These are phyloP conservation scores for Chaetops frenatus DNA, from an alignment of 2,113 vertebrate species.

Conservation along the genomic window DNA sequence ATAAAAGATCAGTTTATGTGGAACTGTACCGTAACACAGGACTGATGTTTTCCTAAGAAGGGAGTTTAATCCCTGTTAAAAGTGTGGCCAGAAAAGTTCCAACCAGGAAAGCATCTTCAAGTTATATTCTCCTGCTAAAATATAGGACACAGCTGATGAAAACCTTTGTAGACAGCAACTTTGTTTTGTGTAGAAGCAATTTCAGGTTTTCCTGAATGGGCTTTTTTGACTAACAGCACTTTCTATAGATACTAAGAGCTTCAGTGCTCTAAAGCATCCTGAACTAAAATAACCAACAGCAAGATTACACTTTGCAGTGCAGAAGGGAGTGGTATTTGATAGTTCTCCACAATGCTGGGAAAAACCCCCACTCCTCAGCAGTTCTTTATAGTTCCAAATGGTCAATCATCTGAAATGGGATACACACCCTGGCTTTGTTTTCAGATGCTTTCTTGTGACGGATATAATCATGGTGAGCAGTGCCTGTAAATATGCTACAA, in stretches of 20 bases:
- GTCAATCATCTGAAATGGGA: background rate
- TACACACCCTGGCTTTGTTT: background rate
- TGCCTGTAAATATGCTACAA: background rate
- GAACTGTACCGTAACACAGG: conserved; percentile 19
- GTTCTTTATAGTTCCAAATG: background rate
- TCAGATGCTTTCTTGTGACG: background rate
- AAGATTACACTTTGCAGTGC: background rate
- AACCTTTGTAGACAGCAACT: background rate
- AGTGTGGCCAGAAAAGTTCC: background rate
- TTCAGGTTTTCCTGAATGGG: background rate
- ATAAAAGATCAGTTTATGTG: conserved; percentile 62
- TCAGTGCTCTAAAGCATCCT: background rate
- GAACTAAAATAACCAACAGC: background rate
- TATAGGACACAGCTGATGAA: background rate
- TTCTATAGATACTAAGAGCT: background rate
- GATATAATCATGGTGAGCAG: background rate
- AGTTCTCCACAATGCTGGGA: background rate
- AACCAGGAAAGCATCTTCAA: background rate
- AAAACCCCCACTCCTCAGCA: background rate
- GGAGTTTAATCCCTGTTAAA: conserved; percentile 13
- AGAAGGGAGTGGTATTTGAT: background rate
- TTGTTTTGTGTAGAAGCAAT: background rate
- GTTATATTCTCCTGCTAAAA: background rate
- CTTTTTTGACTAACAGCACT: background rate
- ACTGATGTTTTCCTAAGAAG: conserved; percentile 14